Evolutionary conservation across 2,113 vertebrate genomes (phyloP), one percentile per base, ranked within the genome.

Genomic region (Rhynchomys soricoides): DNA sequence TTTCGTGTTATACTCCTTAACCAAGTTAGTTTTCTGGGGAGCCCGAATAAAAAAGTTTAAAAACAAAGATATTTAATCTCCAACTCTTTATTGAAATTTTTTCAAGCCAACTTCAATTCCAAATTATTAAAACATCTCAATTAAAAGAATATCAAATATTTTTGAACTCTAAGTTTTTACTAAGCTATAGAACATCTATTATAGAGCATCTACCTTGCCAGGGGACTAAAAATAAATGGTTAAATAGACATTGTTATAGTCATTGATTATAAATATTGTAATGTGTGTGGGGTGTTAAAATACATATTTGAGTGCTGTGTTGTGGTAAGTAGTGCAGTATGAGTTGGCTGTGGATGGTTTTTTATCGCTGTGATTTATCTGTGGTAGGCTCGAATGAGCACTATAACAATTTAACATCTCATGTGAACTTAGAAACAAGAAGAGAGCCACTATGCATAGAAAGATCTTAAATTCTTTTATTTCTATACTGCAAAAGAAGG

Each of bases 141-240:
- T 89, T 55, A 89, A 93, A 90, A 93, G 17, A 31, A 62, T 86
- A 48, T 71, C 91, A 78, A 93, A 94, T 26, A 68, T 5, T 37
- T 97, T 94, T 81, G 43, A 85, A 70, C 1, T 55, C 40, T 7
- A 77, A 59, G 34, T 45, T 66, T 88, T 68, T 50, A 94, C 57
- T n/a, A 62, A 91, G 45, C 17, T 57, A 82, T 4, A 85, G 34
- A 82, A 37, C 10, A 82, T 3, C 40, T 34, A 52, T n/a, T 52
- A 0, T 15, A 90, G 43, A 86, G 4, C 11, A 24, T 50, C 37
- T 13, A 40, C 15, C 11, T 96, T 52, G 73, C 31, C 19, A 62
- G 8, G 24, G 43, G 70, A 29, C 71, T 79, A 52, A 83, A 75
- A 73, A 91, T 31, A 55, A 0, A 34, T 59, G 55, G 37, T 12